Evolutionary conservation across 1,140 invertebrate genomes (phyloP).

Genomic region (Caenorhabditis briggsae): DNA sequence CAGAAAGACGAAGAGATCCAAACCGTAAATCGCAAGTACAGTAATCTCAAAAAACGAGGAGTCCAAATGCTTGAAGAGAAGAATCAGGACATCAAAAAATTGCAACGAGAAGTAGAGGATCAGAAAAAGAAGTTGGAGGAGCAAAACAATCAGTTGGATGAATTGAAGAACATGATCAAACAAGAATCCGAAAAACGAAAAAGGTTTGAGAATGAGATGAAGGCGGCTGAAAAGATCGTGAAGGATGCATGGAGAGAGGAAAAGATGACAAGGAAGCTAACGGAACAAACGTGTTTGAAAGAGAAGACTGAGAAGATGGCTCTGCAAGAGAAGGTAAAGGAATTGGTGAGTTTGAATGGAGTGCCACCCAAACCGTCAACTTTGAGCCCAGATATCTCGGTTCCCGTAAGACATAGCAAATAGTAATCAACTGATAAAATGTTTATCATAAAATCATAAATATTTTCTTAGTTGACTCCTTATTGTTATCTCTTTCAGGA

Average conservation of each 20-base stretch:
- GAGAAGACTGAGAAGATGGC: constrained; percentile 35
- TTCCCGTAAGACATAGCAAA: background rate
- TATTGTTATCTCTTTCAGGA: too few relatives aligned
- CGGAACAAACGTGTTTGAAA: background rate
- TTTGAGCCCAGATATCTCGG: background rate
- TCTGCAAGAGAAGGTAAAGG: background rate
- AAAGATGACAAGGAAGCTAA: background rate
- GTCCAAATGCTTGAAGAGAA: background rate
- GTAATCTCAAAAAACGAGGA: background rate
- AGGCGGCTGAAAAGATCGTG: background rate
- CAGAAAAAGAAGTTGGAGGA: background rate
- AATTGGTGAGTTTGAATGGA: constrained; percentile 4
- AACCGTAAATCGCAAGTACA: background rate
- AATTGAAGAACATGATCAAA: background rate
- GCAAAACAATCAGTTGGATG: background rate
- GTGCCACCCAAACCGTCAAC: too few relatives aligned
- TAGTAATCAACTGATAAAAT: too few relatives aligned
- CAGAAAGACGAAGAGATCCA: background rate
- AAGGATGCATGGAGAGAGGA: constrained; percentile 7
- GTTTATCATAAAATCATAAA: too few relatives aligned
- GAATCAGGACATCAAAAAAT: background rate
- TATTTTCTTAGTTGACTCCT: too few relatives aligned
- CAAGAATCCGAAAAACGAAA: background rate
- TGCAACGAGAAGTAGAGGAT: background rate
- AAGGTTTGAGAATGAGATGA: constrained; percentile 9